A percentile compares a stretch with the other conserved stretches of the same genome.
These are phyloP conservation scores for Pseudochirops cupreus DNA, from an alignment of 2,797 vertebrate species.

Conservation along the genomic window DNA sequence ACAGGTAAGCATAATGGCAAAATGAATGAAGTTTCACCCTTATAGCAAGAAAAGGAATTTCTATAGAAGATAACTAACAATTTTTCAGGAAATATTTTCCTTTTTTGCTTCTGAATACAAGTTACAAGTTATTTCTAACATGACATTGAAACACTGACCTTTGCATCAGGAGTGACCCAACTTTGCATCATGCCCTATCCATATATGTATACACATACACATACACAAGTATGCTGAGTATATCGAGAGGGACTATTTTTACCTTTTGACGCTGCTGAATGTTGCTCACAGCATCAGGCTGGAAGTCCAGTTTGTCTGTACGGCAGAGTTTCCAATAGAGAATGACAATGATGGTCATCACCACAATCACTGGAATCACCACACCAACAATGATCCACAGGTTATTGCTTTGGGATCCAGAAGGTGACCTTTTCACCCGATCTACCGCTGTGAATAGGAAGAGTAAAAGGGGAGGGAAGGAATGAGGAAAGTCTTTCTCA, in stretches of 20 bases:
- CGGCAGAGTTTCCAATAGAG: slow-evolving; percentile 99
- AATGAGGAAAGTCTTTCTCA: background rate
- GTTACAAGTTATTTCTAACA: background rate
- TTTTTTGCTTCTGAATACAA: background rate
- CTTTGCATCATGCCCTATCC: background rate
- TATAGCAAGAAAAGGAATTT: background rate
- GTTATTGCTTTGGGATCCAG: slow-evolving; percentile 93
- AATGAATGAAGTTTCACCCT: background rate
- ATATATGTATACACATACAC: rapidly evolving
- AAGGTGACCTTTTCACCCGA: slow-evolving; percentile 87
- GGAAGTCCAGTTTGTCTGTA: slow-evolving; percentile 97
- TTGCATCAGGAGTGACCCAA: background rate
- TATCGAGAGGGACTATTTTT: slow-evolving; percentile 64
- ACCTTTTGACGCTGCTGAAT: slow-evolving; percentile 99
- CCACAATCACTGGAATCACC: slow-evolving; percentile 94
- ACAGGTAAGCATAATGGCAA: background rate
- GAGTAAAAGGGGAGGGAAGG: background rate
- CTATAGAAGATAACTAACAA: background rate
- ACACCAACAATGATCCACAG: slow-evolving; percentile 97
- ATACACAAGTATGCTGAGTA: background rate
- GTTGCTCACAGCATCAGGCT: slow-evolving; percentile 95
- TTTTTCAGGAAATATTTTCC: background rate
- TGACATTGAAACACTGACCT: background rate
- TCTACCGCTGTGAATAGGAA: slow-evolving; percentile 89
- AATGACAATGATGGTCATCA: slow-evolving; percentile 94